Base-by-base conservation (phyloP, 2,113 vertebrate genomes). In the Machaerirhynchus nigripectus region DNA sequence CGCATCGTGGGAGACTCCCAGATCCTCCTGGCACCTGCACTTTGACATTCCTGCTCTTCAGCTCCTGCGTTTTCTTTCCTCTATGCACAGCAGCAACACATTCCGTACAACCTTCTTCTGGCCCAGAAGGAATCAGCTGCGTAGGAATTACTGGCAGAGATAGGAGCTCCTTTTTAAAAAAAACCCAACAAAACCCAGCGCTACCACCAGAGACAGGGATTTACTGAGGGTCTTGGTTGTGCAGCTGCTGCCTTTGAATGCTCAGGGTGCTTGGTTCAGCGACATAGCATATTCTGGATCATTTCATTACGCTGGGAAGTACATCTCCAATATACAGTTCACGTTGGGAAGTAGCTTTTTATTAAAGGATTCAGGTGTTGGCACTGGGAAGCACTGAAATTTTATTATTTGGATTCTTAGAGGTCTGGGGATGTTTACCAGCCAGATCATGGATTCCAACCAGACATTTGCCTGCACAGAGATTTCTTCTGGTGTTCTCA, bases 221-320 rank as follows among this genome's bases (percentile, higher is more conserved):
- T 84, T 87, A 79, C 47, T 85, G 70, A 90, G 53, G 68, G 73
- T 53, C 90, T 50, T 75, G 93, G 92, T 88, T 87, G 4, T 75
- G 84, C 52, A 76, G 73, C 28, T 30, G 35, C 42, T 95, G 89
- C 87, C 69, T 96, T 44, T 73, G 30, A 39, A 57, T 60, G 28
- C 85, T 63, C 74, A 94, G 65, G 61, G 76, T 69, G 83, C 16
- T 95, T 96, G 91, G 59, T 96, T 95, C 88, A 76, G 55, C 90
- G 87, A 63, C 88, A 76, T 33, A n/a, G 37, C 90, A 70, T 28
- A 76, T 67, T 65, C 74, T 46, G 37, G 87, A 89, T 81, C 56
- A 65, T 73, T 97, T 96, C 27, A 87, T 86, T 94, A 67, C 85
- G 46, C 90, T 97, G 89, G 89, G 15, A 97, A 83, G 67, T 85